A percentile compares a stretch with the other conserved stretches of the same genome.
phyloP scores from a whole-genome alignment of 2,797 vertebrate genomes.

The Perodicticus potto region DNA sequence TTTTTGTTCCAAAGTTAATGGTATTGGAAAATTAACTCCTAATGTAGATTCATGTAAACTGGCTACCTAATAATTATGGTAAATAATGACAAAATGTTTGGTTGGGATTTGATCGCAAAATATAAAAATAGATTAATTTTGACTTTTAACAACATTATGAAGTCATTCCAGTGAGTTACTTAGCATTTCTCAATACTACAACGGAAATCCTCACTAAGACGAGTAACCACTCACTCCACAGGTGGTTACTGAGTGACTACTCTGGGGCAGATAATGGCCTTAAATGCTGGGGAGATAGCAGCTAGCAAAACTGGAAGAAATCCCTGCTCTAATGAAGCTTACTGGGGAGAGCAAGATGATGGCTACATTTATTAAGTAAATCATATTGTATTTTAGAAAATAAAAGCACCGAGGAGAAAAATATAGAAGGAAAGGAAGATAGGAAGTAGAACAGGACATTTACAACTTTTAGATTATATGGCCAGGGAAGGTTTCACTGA shows the following conservation, averaged over 20 bases:
- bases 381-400: neutral
- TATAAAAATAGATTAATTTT: neutral
- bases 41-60: neutral
- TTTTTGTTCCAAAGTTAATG: neutral
- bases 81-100: neutral
- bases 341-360: neutral
- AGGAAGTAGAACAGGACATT: rapidly evolving
- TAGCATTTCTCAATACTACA: neutral
- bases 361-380: neutral
- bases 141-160: neutral
- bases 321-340: neutral
- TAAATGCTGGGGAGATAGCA: neutral
- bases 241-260: rapidly evolving
- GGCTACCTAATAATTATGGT: neutral
- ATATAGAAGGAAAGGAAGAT: neutral
- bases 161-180: neutral
- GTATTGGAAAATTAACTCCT: neutral
- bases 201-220: neutral
- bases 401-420: neutral
- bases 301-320: neutral
- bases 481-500: neutral
- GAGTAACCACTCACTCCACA: neutral
- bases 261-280: neutral
- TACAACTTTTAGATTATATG: neutral
- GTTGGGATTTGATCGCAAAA: neutral